phyloP scores from a whole-genome alignment of 2,888 invertebrate species.

The Euplagia quadripunctaria region DNA sequence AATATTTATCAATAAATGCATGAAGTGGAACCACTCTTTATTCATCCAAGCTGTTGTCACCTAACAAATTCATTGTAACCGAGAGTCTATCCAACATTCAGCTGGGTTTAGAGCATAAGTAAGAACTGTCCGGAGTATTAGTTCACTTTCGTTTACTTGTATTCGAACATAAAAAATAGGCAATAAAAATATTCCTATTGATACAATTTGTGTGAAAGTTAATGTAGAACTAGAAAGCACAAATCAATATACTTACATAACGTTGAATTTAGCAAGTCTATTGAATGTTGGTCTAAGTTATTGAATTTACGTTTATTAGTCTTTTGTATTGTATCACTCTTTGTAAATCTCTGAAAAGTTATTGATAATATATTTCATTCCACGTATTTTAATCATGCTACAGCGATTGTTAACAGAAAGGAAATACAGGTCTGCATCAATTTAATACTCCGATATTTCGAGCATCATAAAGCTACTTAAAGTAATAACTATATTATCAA shows the following conservation, averaged over 20 bases:
- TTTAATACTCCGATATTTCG: background rate
- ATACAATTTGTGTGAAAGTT: conserved; percentile 30
- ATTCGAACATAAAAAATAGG: conserved; percentile 12
- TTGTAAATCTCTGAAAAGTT: background rate
- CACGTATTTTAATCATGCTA: background rate
- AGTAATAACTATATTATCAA: background rate
- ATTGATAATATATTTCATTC: background rate
- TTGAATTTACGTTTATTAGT: background rate
- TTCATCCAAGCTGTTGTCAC: background rate
- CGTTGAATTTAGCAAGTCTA: conserved; percentile 7
- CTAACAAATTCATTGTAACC: background rate
- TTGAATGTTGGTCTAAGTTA: conserved; percentile 4
- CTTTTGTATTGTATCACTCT: background rate
- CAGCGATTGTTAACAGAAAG: background rate
- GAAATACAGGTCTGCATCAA: background rate
- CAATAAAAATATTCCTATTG: conserved; percentile 16
- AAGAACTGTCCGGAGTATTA: background rate
- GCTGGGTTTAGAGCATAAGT: background rate
- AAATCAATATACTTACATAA: conserved; percentile 21
- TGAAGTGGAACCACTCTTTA: background rate
- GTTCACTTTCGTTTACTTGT: background rate
- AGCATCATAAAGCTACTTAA: background rate
- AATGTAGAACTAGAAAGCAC: conserved; percentile 16
- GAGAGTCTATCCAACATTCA: background rate
- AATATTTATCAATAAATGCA: background rate